Evolutionary conservation across 2,888 invertebrate species (phyloP), one percentile per base, ranked within the genome.

Genomic region (Plagiodera versicolora): DNA sequence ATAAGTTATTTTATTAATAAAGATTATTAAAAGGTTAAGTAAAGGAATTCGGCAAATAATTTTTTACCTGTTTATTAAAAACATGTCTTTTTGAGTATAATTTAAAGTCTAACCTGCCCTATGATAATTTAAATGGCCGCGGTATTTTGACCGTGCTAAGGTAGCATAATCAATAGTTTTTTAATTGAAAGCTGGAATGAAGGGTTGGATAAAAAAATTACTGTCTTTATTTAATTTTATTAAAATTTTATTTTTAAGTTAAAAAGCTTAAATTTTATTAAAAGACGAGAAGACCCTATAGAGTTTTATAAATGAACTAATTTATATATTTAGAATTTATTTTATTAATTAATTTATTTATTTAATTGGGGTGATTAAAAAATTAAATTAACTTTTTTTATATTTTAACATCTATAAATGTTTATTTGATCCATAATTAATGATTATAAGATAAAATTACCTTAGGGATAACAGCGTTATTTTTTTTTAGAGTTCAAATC

Each of bases 381-480:
- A 84, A 86, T 85, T 83, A 76, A 79, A 70, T 65, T 62, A 85
- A 85, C 83, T 84, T 81, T 86, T 84, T 83, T 76, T 73, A 65
- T 70, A 70, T 81, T 74, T 75, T 67, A 63, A 72, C 76, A 80
- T 78, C 76, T 63, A 76, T 75, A 72, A 70, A 70, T 84, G 83
- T 80, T 9, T 81, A 68, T 67, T 73, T 84, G 85, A 85, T 85
- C 85, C 83, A 82, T 71, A 80, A 76, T 73, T 85, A 81, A 74
- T 81, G 84, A 86, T 85, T 85, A 85, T 68, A 85, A 86, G 85
- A 84, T 81, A 81, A 86, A 90, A 86, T 88, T 89, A 89, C 89
- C 86, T 87, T 87, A 88, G 88, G 89, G 89, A 89, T 90, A 90
- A 90, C 89, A 90, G 89, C 87, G 86, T 89, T 85, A 89, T 90